These are phyloP conservation scores for Entomyzon cyanotis DNA, from an alignment of 2,113 vertebrate genomes.

Conservation along the genomic window DNA sequence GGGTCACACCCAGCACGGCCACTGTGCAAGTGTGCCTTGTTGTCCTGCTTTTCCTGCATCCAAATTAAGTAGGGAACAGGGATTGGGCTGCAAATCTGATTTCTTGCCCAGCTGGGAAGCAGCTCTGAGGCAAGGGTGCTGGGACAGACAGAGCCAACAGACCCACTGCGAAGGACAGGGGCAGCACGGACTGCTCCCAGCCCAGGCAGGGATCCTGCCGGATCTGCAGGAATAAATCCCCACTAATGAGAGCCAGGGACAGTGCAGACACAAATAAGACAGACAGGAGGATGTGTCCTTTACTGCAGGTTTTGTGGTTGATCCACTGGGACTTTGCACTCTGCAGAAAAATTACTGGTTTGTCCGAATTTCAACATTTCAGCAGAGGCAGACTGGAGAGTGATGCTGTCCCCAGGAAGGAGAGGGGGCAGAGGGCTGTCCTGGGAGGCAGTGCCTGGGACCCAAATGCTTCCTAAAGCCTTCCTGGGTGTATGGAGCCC, in stretches of 20 bases:
- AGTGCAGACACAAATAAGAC: not conserved
- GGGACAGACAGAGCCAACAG: fast-evolving
- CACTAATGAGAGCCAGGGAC: not conserved
- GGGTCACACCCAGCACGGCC: fast-evolving
- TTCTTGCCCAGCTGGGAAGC: not conserved
- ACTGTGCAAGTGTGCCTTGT: fast-evolving
- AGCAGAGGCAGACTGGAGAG: not conserved
- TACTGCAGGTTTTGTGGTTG: not conserved
- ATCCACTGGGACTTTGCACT: not conserved
- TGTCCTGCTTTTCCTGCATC: not conserved
- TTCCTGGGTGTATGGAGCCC: not conserved
- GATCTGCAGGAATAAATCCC: not conserved
- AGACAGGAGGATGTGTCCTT: not conserved
- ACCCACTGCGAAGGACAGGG: not conserved
- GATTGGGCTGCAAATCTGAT: not conserved
- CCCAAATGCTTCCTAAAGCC: not conserved
- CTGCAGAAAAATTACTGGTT: not conserved
- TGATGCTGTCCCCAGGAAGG: not conserved
- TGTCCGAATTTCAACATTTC: not conserved
- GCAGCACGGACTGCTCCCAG: fast-evolving
- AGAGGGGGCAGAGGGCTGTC: not conserved
- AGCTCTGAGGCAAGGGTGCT: not conserved
- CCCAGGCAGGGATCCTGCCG: fast-evolving
- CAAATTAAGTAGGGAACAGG: not conserved
- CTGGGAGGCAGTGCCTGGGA: not conserved